Evolutionary conservation across 2,797 vertebrate genomes (phyloP), one percentile per base, ranked within the genome.

Genomic region (Sphenodon punctatus): DNA sequence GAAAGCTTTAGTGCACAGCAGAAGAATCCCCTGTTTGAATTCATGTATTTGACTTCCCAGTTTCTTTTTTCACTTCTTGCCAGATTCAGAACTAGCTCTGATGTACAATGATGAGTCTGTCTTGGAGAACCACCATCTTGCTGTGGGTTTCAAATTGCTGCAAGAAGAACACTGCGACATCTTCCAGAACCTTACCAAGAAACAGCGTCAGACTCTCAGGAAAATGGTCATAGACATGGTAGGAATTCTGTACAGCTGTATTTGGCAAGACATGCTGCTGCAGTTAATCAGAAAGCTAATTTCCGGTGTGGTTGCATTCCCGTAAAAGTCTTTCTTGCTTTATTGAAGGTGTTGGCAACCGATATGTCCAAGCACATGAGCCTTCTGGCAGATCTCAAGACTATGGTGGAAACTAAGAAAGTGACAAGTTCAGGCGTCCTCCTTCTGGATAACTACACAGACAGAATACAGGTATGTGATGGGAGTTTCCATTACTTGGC

Each of bases 361-460:
- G 99, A 99, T 90, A 99, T 99, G 99, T 99, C 99, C 30, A 99
- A 99, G 90, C 99, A 99, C 84, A 99, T 99, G 98, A 98, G 97
- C 75, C 95, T 99, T 78, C 90, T 99, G 87, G 99, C 98, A 14
- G 97, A 99, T 91, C 95, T 99, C 82, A 99, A 99, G 95, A 99
- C 99, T 0, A 99, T 99, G 98, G 99, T 99, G 67, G 99, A 99
- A 90, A 99, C 99, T 0, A 99, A 99, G 95, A 99, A 99, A 86
- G 98, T 99, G 82, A 99, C 99, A 25, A 99, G 98, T 82, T 99
- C 98, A 1, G 99, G 99, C 6, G 98, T 99, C 20, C 96, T 99
- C 58, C 96, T 99, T 75, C 94, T 99, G 82, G 98, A 99, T 94
- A 98, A 99, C 93, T 99, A 99, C 91, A 99, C 98, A 0, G 98